Evolutionary conservation across 2,113 vertebrate species (phyloP).

Genomic region (Sorex fumeus): DNA sequence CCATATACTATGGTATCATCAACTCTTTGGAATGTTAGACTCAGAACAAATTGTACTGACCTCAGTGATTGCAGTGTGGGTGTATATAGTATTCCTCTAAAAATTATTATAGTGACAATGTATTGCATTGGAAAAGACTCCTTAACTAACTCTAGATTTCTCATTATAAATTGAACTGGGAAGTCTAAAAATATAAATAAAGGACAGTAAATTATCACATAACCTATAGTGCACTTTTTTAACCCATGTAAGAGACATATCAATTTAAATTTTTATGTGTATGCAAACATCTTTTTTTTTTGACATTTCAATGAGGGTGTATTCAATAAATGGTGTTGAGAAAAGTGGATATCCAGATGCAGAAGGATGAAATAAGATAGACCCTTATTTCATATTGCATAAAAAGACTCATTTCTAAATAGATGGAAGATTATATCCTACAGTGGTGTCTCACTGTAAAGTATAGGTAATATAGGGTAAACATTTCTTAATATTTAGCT

Average conservation of each 20-base stretch:
- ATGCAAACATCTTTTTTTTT: not conserved
- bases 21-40: not conserved
- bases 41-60: conserved; percentile 49
- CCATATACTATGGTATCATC: conserved; percentile 41
- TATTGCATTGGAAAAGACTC: not conserved
- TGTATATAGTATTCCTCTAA: not conserved
- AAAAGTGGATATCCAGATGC: too few relatives aligned
- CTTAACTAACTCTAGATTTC: not conserved
- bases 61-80: not conserved
- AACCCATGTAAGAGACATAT: conserved; percentile 17
- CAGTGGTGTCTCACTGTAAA: too few relatives aligned
- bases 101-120: too few relatives aligned
- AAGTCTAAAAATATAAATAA: conserved; percentile 50
- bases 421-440: too few relatives aligned
- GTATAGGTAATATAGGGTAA: too few relatives aligned
- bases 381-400: too few relatives aligned
- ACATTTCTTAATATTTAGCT: too few relatives aligned
- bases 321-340: too few relatives aligned
- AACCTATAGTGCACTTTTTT: not conserved
- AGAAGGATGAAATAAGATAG: too few relatives aligned
- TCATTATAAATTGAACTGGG: not conserved
- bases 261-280: not conserved
- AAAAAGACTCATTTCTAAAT: too few relatives aligned
- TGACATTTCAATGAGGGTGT: too few relatives aligned
- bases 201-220: not conserved